phyloP scores from a whole-genome alignment of 2,797 vertebrate species.

The Hafferia zeledoni region DNA sequence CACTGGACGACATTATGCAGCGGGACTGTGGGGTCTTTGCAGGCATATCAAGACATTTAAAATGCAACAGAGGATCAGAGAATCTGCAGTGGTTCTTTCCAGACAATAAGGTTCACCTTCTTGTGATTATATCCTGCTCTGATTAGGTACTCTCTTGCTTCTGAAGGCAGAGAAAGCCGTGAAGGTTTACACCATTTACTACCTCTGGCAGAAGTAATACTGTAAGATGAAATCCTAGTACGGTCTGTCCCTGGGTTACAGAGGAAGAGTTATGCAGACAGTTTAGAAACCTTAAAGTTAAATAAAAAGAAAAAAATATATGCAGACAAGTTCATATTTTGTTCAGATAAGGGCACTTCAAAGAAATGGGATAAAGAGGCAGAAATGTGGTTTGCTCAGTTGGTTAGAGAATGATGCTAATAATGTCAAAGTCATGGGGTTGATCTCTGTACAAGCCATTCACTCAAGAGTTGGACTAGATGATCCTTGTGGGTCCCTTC shows the following conservation, averaged over 20 bases:
- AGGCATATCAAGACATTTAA: background rate
- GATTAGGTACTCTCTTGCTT: background rate
- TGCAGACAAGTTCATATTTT: constrained; percentile 15
- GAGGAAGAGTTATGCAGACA: background rate
- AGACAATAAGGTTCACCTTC: background rate
- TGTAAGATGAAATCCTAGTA: background rate
- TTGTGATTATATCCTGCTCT: background rate
- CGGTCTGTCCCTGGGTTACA: constrained; percentile 43
- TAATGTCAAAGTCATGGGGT: too few species aligned
- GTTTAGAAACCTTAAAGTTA: background rate
- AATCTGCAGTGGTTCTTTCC: background rate
- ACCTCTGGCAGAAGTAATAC: background rate
- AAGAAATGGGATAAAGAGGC: constrained; percentile 16
- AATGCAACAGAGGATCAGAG: background rate
- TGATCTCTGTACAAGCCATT: too few species aligned
- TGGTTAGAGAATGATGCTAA: background rate
- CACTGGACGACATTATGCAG: background rate
- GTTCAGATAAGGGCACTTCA: constrained; percentile 43
- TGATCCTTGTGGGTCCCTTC: too few species aligned
- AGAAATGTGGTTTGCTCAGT: background rate
- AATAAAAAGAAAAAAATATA: background rate
- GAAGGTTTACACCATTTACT: background rate
- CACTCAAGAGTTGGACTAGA: too few species aligned
- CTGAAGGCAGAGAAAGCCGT: background rate
- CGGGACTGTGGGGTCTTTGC: background rate